Evolutionary conservation across 1,140 invertebrate genomes (phyloP).

Genomic region (Diabrotica undecimpunctata): DNA sequence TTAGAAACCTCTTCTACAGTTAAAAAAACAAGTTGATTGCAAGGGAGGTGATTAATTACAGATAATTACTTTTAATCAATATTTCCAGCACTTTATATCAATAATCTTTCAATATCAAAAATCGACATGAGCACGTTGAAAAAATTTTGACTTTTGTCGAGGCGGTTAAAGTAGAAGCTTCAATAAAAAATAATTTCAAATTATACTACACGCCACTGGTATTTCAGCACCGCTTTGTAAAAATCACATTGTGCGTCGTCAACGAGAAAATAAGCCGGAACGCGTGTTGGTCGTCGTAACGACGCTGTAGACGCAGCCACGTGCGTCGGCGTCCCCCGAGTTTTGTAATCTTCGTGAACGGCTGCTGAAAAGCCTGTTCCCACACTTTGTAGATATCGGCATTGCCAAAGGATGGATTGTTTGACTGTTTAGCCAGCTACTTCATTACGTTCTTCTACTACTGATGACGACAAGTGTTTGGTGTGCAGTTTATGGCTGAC

Average conservation of each 20-base stretch:
- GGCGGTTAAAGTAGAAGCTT: no score
- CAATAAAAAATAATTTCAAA: no score
- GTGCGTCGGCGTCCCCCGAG: constrained; percentile 32
- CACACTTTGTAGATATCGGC: constrained; percentile 28
- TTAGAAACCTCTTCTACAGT: no score
- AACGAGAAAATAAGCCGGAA: constrained; percentile 26
- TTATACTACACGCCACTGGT: background rate
- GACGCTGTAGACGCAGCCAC: constrained; percentile 17
- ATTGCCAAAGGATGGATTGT: constrained; percentile 17
- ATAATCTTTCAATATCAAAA: no score
- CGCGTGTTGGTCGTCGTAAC: constrained; percentile 28
- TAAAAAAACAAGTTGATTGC: no score
- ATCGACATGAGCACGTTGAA: no score
- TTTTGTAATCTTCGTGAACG: constrained; percentile 41
- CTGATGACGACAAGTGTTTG: background rate
- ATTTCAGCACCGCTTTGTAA: background rate
- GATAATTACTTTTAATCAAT: no score
- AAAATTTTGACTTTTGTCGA: no score
- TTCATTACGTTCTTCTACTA: constrained; percentile 24
- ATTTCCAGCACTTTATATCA: no score
- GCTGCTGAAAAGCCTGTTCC: constrained; percentile 31
- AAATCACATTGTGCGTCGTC: constrained; percentile 1
- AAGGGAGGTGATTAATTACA: no score
- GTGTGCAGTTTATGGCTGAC: background rate
- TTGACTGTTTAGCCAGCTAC: constrained; percentile 26